Percentiles rank a stretch among this genome's conserved stretches.
Evolutionary conservation across 35 echinoderm and acorn worm genomes (phyloP).

Genomic region (Nesometra sesokonis): DNA sequence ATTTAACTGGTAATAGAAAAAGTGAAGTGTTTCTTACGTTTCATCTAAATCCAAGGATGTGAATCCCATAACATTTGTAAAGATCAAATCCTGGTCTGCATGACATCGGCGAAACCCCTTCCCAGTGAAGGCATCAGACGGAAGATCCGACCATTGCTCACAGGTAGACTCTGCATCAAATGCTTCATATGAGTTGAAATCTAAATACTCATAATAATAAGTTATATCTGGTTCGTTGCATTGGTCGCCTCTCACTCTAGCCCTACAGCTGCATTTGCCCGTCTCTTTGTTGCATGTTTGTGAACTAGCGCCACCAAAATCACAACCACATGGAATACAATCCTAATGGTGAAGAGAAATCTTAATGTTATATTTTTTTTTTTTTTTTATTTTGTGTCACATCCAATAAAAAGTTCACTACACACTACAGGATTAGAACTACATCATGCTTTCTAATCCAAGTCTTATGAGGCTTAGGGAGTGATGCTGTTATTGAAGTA

Average conservation of each 20-base stretch:
- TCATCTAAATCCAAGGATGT: background rate
- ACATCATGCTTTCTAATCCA: no score
- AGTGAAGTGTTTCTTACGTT: background rate
- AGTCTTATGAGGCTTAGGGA: no score
- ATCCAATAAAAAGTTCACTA: no score
- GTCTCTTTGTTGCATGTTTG: constrained; percentile 65
- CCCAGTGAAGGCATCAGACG: constrained; percentile 34
- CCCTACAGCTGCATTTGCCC: constrained; percentile 67
- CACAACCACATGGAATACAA: constrained; percentile 72
- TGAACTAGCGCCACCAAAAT: constrained; percentile 58
- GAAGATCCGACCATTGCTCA: constrained; percentile 5
- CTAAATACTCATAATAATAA: constrained; percentile 37
- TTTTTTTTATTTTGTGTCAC: no score
- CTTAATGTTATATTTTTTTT: no score
- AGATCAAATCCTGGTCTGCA: background rate
- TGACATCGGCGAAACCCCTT: background rate
- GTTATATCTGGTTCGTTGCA: constrained; percentile 22
- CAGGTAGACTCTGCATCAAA: constrained; percentile 51
- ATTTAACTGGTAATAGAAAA: background rate
- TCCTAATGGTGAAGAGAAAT: no score
- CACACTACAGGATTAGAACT: no score
- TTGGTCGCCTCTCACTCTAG: constrained; percentile 20
- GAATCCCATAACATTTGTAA: background rate
- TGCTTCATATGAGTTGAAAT: constrained; percentile 73
- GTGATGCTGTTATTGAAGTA: no score